Conservation (phyloP, 2,888 invertebrate genomes). For the Lampropteryx suffumata region DNA sequence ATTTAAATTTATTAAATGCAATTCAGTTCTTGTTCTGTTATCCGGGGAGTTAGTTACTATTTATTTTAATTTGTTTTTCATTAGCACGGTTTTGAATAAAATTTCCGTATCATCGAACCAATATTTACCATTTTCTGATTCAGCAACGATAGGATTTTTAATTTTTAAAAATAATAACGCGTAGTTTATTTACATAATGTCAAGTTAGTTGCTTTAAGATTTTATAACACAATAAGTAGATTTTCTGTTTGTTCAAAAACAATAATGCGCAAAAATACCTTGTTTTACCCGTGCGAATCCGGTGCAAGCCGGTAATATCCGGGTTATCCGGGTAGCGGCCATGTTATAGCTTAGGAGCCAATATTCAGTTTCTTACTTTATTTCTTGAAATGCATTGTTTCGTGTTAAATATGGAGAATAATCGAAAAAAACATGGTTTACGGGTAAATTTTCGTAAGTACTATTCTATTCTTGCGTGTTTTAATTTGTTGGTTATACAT, state of each 20-base stretch:
- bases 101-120: no score
- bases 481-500: no score
- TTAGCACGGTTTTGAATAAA: no score
- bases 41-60: background rate
- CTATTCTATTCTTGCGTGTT: no score
- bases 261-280: conserved; percentile 20
- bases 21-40: background rate
- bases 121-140: no score
- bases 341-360: conserved; percentile 22
- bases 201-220: background rate
- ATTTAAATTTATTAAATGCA: conserved; percentile 2
- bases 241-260: conserved; percentile 2
- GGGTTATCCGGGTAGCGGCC: conserved; percentile 26
- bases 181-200: no score
- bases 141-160: no score
- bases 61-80: background rate
- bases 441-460: no score
- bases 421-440: no score
- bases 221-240: background rate
- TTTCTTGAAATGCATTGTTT: no score
- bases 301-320: conserved; percentile 32
- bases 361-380: background rate
- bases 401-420: no score
- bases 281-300: conserved; percentile 31
- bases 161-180: no score